phyloP scores from a whole-genome alignment of 2,888 invertebrate species.

The Eupithecia centaureata region DNA sequence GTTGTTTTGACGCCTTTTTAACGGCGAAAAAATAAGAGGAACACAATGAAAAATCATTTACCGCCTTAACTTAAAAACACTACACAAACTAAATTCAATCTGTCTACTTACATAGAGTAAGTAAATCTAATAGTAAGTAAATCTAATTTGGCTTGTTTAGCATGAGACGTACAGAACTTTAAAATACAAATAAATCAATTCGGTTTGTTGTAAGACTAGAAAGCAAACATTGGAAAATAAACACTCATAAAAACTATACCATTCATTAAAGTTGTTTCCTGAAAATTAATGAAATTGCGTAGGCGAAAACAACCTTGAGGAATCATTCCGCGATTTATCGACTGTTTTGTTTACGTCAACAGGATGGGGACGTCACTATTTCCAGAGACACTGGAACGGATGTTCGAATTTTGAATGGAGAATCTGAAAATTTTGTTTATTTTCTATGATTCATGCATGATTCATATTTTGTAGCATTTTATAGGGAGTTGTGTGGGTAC shows the following conservation, averaged over 20 bases:
- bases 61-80: too few species aligned
- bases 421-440: not conserved
- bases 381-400: constrained; percentile 5
- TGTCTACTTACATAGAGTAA: too few species aligned
- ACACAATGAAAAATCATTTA: too few species aligned
- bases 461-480: too few species aligned
- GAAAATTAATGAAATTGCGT: constrained; percentile 3
- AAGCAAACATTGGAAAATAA: not conserved
- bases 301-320: not conserved
- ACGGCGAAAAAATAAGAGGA: too few species aligned
- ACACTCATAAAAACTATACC: not conserved
- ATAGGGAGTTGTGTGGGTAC: too few species aligned
- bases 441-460: too few species aligned
- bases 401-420: constrained; percentile 9
- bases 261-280: not conserved
- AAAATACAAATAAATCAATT: not conserved
- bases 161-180: too few species aligned
- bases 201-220: not conserved
- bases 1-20: too few species aligned
- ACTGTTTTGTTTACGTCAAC: constrained; percentile 10
- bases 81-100: too few species aligned
- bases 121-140: too few species aligned
- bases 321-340: constrained; percentile 12
- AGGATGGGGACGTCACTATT: constrained; percentile 13
- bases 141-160: too few species aligned